Base-by-base conservation (phyloP, 2,113 vertebrate genomes). In the Octodon degus region DNA sequence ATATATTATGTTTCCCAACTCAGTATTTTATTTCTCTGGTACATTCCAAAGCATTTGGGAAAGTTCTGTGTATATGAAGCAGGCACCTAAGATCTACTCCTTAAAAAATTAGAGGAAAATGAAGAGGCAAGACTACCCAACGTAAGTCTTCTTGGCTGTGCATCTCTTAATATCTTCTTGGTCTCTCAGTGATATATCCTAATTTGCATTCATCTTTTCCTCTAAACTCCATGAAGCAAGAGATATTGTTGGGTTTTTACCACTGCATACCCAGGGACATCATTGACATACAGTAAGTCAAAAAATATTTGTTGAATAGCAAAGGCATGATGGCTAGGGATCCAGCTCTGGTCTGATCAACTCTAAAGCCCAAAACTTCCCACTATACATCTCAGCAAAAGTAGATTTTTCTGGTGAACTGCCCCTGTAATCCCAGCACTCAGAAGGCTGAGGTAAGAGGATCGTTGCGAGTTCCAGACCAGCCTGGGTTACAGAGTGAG, bases 151-250 rank as follows among this genome's bases (percentile, higher is more conserved):
- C 62, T 70, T 63, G 79, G 55, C 70, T 84, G 91, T 22, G 13
- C 8, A 40, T 94, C 83, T 86, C 85, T 37, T 81, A 90, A 89
- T 22, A 79, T 82, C 47, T 68, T 91, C 53, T 94, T 89, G 95
- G 83, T 55, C 81, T 91, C 47, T 62, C 32, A 65, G 92, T 43
- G 76, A 94, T 34, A 72, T 84, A 89, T 13, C 65, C 32, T 50
- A 92, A 72, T 82, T 89, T 67, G 25, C 60, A 85, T 84, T 43
- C 87, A 22, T 80, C 60, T 82, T 90, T 92, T 79, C 91, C 79
- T 80, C 72, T 89, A 77, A 95, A 93, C n/a, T 91, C 34, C 50
- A 83, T 12, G 14, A 92, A 86, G 37, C 30, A 34, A 67, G 55
- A 91, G 53, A 24, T 16, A 12, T 53, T 89, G 43, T 19, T 77